Percentiles rank a stretch among this genome's conserved stretches.
Evolutionary conservation across 2,113 vertebrate species (phyloP).

Genomic region (Pollachius pollachius): DNA sequence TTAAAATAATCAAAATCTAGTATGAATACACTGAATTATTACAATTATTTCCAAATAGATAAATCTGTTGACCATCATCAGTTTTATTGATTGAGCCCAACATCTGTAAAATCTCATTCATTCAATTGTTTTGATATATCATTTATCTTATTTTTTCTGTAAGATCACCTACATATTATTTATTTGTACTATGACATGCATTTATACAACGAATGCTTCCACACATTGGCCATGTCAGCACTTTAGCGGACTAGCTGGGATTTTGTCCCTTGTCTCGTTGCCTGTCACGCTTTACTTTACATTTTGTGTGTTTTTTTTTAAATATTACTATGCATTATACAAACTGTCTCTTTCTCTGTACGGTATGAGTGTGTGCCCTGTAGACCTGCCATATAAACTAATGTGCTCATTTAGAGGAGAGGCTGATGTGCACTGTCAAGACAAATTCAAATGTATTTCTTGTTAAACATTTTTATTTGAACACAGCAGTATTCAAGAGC

Average conservation of each 20-base stretch:
- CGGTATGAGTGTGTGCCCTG: slow-evolving; percentile 53
- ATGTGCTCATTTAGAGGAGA: slow-evolving; percentile 14
- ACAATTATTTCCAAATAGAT: not conserved
- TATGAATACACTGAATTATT: too few relatives aligned
- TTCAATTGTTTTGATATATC: slow-evolving; percentile 14
- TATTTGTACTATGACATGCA: slow-evolving; percentile 17
- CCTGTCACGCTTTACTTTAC: slow-evolving; percentile 52
- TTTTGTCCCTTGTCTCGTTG: slow-evolving; percentile 39
- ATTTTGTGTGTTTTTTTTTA: slow-evolving; percentile 52
- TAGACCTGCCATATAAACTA: slow-evolving; percentile 36
- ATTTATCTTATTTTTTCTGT: not conserved
- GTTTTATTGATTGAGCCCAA: not conserved
- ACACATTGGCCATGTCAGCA: slow-evolving; percentile 41
- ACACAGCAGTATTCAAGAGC: not conserved
- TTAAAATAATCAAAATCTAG: slow-evolving; percentile 32
- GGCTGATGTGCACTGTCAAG: slow-evolving; percentile 5
- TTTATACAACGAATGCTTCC: slow-evolving; percentile 49
- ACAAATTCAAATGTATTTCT: slow-evolving; percentile 17
- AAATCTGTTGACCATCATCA: not conserved
- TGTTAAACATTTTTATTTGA: not conserved
- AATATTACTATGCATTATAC: slow-evolving; percentile 73
- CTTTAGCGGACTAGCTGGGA: slow-evolving; percentile 16
- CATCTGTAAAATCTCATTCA: not conserved
- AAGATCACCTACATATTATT: not conserved
- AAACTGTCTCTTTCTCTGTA: slow-evolving; percentile 39